phyloP scores from a whole-genome alignment of 2,888 invertebrate species.

The Thalpophila matura region DNA sequence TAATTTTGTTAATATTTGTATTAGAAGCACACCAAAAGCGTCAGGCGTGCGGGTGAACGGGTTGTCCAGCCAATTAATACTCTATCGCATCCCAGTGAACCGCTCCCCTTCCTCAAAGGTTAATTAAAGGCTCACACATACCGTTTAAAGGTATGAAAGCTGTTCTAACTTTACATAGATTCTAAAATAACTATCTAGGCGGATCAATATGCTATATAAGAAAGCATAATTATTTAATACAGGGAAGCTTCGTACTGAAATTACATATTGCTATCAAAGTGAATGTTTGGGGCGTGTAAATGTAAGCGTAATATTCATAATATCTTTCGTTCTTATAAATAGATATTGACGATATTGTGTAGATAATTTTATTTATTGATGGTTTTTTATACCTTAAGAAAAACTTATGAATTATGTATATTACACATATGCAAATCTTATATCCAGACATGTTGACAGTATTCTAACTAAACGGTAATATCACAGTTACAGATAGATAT shows the following conservation, averaged over 20 bases:
- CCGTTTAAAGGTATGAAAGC: conserved; percentile 43
- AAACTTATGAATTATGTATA: not conserved
- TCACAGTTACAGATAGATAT: not conserved
- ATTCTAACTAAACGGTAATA: too few relatives aligned
- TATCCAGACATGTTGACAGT: too few relatives aligned
- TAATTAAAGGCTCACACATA: conserved; percentile 54
- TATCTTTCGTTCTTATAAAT: too few relatives aligned
- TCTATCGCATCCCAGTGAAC: conserved; percentile 25
- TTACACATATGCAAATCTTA: not conserved
- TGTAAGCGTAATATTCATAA: conserved; percentile 4
- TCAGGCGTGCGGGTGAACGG: conserved; percentile 28
- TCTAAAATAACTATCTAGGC: conserved; percentile 38
- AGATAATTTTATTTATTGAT: not conserved
- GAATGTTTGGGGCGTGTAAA: conserved; percentile 25
- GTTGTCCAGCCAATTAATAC: conserved; percentile 51
- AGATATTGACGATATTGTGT: conserved; percentile 11
- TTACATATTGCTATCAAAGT: conserved; percentile 18
- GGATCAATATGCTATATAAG: conserved; percentile 25
- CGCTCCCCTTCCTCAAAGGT: conserved; percentile 25
- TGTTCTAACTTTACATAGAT: conserved; percentile 32
- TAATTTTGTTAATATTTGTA: conserved; percentile 57
- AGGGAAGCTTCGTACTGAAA: conserved; percentile 13
- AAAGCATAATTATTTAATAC: conserved; percentile 11
- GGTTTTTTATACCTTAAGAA: not conserved
- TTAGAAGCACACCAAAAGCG: conserved; percentile 25